These are phyloP conservation scores for Monoplex corrugatus DNA, from an alignment of 2,888 invertebrate species.

Conservation along the genomic window DNA sequence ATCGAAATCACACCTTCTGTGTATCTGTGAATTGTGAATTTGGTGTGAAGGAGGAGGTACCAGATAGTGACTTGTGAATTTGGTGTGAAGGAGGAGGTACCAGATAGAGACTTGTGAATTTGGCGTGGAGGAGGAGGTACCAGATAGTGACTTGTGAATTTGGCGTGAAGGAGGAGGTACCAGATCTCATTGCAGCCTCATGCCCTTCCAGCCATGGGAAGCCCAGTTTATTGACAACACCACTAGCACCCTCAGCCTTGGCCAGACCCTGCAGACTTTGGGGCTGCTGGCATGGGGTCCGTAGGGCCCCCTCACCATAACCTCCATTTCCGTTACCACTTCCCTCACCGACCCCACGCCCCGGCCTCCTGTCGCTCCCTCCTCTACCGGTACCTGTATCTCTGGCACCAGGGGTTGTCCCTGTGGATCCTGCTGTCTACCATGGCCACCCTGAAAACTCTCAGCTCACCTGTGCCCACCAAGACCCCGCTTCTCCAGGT, in stretches of 20 bases:
- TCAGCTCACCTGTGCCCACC: neutral
- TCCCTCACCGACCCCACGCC: constrained; percentile 21
- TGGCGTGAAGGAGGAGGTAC: too few species aligned
- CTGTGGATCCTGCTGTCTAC: neutral
- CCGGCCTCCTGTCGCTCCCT: too few species aligned
- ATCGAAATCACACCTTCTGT: too few species aligned
- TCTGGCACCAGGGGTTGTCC: neutral
- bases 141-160: neutral
- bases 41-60: too few species aligned
- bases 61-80: neutral
- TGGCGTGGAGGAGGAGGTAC: neutral
- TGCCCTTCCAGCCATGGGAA: neutral
- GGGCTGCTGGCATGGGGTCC: constrained; percentile 88
- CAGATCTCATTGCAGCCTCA: neutral
- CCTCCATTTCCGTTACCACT: constrained; percentile 34
- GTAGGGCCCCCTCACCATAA: constrained; percentile 23
- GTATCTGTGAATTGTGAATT: too few species aligned
- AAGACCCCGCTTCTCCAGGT: neutral
- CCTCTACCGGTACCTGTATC: neutral
- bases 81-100: neutral
- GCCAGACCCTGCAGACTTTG: constrained; percentile 98
- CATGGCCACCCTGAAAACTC: too few species aligned
- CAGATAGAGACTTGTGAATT: neutral
- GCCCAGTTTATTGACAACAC: neutral
- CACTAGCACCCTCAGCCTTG: constrained; percentile 88